A percentile compares a stretch with the other conserved stretches of the same genome.
Conservation (phyloP, 2,797 vertebrate species). For the Natrix natrix region DNA sequence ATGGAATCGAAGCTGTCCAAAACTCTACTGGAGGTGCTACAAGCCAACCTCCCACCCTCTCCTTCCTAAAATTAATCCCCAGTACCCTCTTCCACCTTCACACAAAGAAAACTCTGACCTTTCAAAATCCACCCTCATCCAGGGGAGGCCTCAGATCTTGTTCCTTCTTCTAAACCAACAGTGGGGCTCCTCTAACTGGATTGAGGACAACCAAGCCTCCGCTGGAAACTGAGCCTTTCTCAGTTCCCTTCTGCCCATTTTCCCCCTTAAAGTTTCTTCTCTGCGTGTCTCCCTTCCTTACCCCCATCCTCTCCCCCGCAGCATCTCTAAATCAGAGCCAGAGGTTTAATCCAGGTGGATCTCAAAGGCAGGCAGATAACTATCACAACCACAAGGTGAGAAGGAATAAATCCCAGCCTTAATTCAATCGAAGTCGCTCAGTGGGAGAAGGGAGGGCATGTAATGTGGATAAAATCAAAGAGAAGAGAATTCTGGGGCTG, state of each 20-base stretch:
- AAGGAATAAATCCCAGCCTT: slow-evolving; percentile 50
- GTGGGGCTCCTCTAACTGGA: slow-evolving; percentile 53
- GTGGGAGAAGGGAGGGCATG: background rate
- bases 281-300: slow-evolving; percentile 10
- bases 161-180: slow-evolving; percentile 57
- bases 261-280: slow-evolving; percentile 46
- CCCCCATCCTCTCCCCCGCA: slow-evolving; percentile 39
- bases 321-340: slow-evolving; percentile 61
- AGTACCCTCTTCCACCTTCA: background rate
- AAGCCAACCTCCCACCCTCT: background rate
- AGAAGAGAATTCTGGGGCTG: background rate
- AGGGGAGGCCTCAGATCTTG: slow-evolving; percentile 50
- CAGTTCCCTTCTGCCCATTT: slow-evolving; percentile 55
- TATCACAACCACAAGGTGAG: background rate
- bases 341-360: slow-evolving; percentile 56
- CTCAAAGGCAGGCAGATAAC: slow-evolving; percentile 49
- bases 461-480: background rate
- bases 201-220: slow-evolving; percentile 58
- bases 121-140: slow-evolving; percentile 32
- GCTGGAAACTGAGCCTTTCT: slow-evolving; percentile 56
- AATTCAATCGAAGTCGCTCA: slow-evolving; percentile 50
- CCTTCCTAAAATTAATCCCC: background rate
- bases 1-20: background rate
- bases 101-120: slow-evolving; percentile 42
- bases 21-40: background rate